Evolutionary conservation across 2,113 vertebrate genomes (phyloP), one percentile per base, ranked within the genome.

Genomic region (Syngnathus scovelli): DNA sequence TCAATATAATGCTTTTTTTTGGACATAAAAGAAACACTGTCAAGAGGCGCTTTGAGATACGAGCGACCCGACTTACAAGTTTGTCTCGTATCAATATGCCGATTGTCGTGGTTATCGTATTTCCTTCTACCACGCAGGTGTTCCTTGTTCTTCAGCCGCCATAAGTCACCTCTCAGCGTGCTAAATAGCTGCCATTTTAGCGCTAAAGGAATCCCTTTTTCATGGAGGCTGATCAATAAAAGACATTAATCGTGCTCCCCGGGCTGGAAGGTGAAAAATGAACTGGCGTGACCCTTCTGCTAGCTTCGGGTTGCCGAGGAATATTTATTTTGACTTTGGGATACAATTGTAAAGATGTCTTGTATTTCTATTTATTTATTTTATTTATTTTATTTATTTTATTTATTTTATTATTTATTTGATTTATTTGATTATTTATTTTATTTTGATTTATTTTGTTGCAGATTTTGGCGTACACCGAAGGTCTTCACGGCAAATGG

Each of bases 401-500:
- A n/a, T n/a, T n/a, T n/a, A n/a, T n/a, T 11, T 46, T 13, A 21
- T 69, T n/a, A n/a, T n/a, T n/a, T n/a, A n/a, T n/a, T n/a, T n/a
- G n/a, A n/a, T n/a, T n/a, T n/a, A 9, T 41, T 46, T 5, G 3
- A 69, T 18, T 23, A 0, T 55, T 46, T 46, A 1, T 15, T 11
- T 46, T 13, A 21, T 69, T 56, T 37, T 23, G 68, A 4, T 67
- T 1, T 6, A 33, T 73, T 23, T 8, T 58, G 37, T 51, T 65
- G 10, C 83, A 99, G 97, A 94, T 98, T 81, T 83, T 99, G 73
- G 88, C 92, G 12, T 98, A 96, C 66, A 96, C 94, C 0, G 96
- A 99, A 75, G 95, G 96, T n/a, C 90, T 99, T 19, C 96, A 99
- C 78, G 96, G 97, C 65, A 99, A 98, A 92, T 99, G 96, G 97